These are phyloP conservation scores for Callospermophilus lateralis DNA, from an alignment of 2,113 vertebrate genomes.

Conservation along the genomic window DNA sequence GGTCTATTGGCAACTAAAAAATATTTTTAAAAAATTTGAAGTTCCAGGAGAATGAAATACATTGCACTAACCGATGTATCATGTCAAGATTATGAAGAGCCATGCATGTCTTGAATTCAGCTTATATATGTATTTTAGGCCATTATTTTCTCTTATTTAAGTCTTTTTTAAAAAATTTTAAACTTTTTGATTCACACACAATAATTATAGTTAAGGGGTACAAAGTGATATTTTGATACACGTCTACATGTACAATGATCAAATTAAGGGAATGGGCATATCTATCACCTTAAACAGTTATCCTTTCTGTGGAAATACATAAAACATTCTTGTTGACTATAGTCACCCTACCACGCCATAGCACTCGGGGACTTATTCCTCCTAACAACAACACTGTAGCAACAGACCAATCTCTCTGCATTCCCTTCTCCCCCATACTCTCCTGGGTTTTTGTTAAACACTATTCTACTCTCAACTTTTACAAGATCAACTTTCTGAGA, in stretches of 20 bases:
- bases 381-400: not conserved
- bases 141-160: not conserved
- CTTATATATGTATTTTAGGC: not conserved
- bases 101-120: not conserved
- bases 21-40: not conserved
- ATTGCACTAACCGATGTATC: not conserved
- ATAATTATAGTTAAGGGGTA: not conserved
- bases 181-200: not conserved
- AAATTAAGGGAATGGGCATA: fast-evolving
- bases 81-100: not conserved
- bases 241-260: not conserved
- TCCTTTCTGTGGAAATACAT: not conserved
- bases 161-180: too few relatives aligned
- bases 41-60: not conserved
- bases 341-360: not conserved
- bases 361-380: not conserved
- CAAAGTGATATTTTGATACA: not conserved
- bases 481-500: too few relatives aligned
- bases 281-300: not conserved
- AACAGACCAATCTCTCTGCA: not conserved
- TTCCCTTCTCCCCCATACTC: not conserved
- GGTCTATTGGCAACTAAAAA: too few relatives aligned
- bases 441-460: too few relatives aligned
- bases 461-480: too few relatives aligned
- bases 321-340: not conserved